A percentile compares a stretch with the other conserved stretches of the same genome.
Evolutionary conservation across 2,888 invertebrate species (phyloP).

Genomic region (Lordiphosa fenestrarum): DNA sequence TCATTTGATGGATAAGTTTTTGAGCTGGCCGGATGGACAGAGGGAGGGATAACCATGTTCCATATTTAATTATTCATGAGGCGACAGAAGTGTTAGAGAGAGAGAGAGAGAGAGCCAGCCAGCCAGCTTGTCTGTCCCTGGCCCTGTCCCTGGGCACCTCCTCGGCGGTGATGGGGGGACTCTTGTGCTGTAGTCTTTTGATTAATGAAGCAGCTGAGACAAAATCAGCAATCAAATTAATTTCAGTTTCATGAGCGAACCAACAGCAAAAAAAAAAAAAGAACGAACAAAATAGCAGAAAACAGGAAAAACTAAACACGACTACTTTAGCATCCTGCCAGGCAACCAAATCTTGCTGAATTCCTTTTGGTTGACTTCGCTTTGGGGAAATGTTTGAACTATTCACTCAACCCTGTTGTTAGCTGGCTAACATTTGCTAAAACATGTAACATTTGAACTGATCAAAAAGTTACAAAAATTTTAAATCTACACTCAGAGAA

Average conservation of each 20-base stretch:
- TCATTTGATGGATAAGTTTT: conserved; percentile 73
- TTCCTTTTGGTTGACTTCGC: no score
- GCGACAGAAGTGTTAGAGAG: conserved; percentile 21
- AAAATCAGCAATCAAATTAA: conserved; percentile 74
- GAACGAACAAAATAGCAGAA: background rate
- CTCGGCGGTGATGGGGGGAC: conserved; percentile 3
- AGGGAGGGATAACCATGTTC: conserved; percentile 54
- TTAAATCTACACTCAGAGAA: no score
- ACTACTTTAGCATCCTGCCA: background rate
- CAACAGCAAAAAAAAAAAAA: conserved; percentile 34
- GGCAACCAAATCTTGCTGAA: no score
- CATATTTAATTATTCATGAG: conserved; percentile 71
- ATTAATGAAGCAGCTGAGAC: conserved; percentile 75
- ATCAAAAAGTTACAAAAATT: no score
- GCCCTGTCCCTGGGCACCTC: conserved; percentile 29
- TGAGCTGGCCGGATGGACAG: conserved; percentile 31
- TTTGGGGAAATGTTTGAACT: no score
- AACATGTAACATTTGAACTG: no score
- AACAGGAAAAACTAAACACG: conserved; percentile 5
- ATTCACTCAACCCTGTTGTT: no score
- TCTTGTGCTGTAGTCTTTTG: conserved; percentile 40
- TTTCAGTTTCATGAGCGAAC: conserved; percentile 71
- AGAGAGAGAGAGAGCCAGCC: conserved; percentile 8
- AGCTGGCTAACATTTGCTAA: no score
- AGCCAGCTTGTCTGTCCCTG: background rate